Percentiles rank a stretch among this genome's conserved stretches.
phyloP scores from a whole-genome alignment of 2,888 invertebrate genomes.

The Cenopis cana region DNA sequence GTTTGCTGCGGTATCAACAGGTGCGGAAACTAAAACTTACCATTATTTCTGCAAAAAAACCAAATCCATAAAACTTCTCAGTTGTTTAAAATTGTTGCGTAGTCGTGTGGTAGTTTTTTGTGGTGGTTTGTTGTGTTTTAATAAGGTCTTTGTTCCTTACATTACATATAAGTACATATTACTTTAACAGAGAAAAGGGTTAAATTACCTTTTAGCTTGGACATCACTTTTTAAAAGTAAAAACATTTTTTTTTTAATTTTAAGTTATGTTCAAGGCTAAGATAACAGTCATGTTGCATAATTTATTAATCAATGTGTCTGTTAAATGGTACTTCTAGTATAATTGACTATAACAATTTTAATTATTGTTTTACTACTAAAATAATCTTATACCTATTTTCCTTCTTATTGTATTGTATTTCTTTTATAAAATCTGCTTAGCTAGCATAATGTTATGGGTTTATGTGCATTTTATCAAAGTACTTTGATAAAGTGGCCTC shows the following conservation, averaged over 20 bases:
- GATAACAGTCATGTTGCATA: slow-evolving; percentile 16
- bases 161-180: slow-evolving; percentile 11
- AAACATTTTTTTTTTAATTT: not conserved
- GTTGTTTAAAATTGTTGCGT: slow-evolving; percentile 14
- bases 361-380: slow-evolving; percentile 1
- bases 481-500: too few species aligned
- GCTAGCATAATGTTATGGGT: too few species aligned
- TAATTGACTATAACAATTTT: too few species aligned
- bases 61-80: not conserved
- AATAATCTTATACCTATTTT: not conserved
- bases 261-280: slow-evolving; percentile 2
- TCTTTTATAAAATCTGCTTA: not conserved
- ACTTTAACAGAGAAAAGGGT: not conserved
- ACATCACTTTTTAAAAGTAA: not conserved
- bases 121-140: slow-evolving; percentile 14
- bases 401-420: not conserved
- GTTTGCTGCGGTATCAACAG: slow-evolving; percentile 46
- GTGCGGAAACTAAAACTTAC: slow-evolving; percentile 40
- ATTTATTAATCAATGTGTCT: not conserved
- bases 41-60: not conserved
- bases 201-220: not conserved
- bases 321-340: too few species aligned
- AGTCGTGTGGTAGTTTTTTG: slow-evolving; percentile 13
- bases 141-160: slow-evolving; percentile 41
- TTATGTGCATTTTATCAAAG: too few species aligned